Base-by-base conservation (phyloP, 2,888 invertebrate species). In the Orthosia incerta region DNA sequence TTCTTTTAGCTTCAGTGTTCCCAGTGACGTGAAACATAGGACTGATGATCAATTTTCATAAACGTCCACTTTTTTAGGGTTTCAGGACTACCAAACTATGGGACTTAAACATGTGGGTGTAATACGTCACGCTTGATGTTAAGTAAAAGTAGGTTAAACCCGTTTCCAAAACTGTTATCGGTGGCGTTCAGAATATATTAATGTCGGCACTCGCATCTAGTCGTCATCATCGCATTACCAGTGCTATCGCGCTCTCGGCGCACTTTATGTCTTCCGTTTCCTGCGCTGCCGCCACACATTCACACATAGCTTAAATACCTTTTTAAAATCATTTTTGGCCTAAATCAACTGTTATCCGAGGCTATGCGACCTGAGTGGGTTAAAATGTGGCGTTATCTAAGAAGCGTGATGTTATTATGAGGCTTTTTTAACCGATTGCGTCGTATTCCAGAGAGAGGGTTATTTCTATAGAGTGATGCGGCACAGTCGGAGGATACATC, bases 201-300 rank as follows among this genome's bases (percentile, higher is more conserved):
- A 75, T 69, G 74, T 66, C 64, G 74, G 74, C 72, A 71, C 77
- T 83, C 84, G 31, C 83, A 83, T 87, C 86, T 87, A 85, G 86
- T 70, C 76, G 83, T 80, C 87, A 86, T 74, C 75, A 87, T 77
- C 88, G 72, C 86, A 86, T 86, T 87, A 86, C 79, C 74, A 60
- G 45, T 70, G 77, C 70, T 86, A 86, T 86, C 86, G 74, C 74
- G 66, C 64, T 76, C 74, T 76, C 69, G 64, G 70, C 86, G 46
- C 83, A 67, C 71, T 86, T 84, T 87, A 86, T 87, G 86, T 26
- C 88, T 86, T 86, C 86, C 86, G 86, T 65, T 87, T 86, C 87
- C 86, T 66, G 45, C 53, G 63, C 51, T 57, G 57, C 62, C 55
- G 66, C 45, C 81, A 76, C 79, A 76, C 73, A 76, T 68, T 68